phyloP scores from a whole-genome alignment of 2,113 vertebrate species.

The Miniopterus natalensis region DNA sequence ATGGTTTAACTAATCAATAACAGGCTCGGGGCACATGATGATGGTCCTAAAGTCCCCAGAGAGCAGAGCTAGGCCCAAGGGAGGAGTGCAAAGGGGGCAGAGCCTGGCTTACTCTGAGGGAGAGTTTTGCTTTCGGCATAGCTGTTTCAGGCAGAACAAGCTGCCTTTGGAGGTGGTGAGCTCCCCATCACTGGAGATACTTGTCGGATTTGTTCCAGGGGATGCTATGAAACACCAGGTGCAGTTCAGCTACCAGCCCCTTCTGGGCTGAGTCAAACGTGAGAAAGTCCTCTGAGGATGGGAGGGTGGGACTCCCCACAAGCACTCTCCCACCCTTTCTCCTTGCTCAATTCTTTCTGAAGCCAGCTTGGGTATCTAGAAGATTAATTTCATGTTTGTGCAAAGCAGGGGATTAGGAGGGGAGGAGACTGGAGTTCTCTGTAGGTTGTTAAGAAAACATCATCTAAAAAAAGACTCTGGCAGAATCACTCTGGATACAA shows the following conservation, averaged over 20 bases:
- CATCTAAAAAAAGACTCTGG: conserved; percentile 69
- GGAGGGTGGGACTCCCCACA: neutral
- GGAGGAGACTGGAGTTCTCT: conserved; percentile 66
- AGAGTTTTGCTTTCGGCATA: neutral
- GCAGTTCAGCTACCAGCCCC: neutral
- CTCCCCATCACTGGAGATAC: neutral
- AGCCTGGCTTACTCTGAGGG: neutral
- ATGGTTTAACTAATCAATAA: no score
- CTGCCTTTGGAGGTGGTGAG: neutral
- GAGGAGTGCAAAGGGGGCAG: neutral
- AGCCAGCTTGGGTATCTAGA: conserved; percentile 62
- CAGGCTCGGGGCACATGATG: neutral
- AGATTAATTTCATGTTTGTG: conserved; percentile 81
- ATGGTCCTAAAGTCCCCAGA: neutral
- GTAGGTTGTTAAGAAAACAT: conserved; percentile 75
- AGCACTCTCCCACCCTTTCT: neutral
- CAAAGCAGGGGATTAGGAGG: conserved; percentile 74
- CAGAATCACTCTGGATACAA: neutral
- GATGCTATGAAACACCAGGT: neutral
- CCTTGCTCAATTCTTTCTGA: conserved; percentile 9
- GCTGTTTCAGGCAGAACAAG: neutral
- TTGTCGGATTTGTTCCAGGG: neutral
- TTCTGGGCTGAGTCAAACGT: neutral
- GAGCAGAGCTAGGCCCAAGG: neutral
- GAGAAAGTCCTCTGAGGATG: neutral